Conservation (phyloP, 2,113 vertebrate species). For the Myotis yumanensis region DNA sequence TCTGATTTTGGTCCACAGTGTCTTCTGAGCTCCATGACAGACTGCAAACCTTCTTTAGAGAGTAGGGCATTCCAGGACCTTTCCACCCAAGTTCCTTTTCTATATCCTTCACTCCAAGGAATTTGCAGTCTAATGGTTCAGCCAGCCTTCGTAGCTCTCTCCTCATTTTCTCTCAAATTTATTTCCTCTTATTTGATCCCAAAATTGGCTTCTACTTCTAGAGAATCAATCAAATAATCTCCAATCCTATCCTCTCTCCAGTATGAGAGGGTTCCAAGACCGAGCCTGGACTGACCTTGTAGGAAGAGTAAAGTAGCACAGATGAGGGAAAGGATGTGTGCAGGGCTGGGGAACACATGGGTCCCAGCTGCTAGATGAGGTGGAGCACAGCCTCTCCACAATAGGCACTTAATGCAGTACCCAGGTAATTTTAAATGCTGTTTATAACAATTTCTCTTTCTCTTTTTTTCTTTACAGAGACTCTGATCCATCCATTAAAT, state of each 20-base stretch:
- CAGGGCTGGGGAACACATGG: too few species aligned
- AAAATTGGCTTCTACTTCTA: background rate
- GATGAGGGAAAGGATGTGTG: too few species aligned
- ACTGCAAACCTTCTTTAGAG: background rate
- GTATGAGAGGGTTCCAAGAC: background rate
- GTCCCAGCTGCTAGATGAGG: too few species aligned
- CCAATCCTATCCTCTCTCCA: background rate
- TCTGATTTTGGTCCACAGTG: background rate
- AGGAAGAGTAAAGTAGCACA: background rate
- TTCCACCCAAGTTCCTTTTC: background rate
- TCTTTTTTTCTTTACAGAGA: too few species aligned
- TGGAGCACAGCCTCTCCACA: too few species aligned
- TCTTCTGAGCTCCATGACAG: background rate
- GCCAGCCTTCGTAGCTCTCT: background rate
- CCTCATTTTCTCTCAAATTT: background rate
- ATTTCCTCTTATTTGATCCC: background rate
- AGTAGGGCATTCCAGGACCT: background rate
- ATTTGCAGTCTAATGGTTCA: background rate
- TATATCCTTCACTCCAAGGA: background rate
- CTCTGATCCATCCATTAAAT: accelerated
- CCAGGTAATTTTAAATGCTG: too few species aligned
- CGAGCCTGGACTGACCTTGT: background rate
- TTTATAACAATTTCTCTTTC: background rate
- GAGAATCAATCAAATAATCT: background rate
- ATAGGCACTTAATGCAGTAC: too few species aligned